These are phyloP conservation scores for Monoplex corrugatus DNA, from an alignment of 2,888 invertebrate genomes.

Conservation along the genomic window DNA sequence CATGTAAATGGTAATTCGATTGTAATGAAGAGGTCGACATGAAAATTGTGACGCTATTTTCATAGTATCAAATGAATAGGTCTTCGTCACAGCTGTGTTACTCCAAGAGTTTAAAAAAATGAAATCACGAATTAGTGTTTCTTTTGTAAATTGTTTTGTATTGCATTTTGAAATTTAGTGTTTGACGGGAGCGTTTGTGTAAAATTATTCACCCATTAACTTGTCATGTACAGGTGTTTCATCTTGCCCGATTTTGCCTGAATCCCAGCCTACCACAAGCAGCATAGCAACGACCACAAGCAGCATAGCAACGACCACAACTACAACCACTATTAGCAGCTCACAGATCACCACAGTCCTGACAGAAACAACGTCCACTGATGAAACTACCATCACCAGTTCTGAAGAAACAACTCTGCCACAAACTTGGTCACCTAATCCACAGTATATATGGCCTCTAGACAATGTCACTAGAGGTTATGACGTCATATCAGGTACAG, in stretches of 20 bases:
- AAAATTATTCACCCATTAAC: too few relatives aligned
- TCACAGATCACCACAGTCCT: background rate
- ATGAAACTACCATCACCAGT: background rate
- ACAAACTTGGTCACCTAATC: background rate
- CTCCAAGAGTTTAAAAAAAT: too few relatives aligned
- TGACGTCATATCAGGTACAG: slow-evolving; percentile 9
- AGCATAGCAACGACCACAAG: background rate
- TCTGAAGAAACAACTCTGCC: background rate
- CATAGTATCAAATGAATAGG: too few relatives aligned
- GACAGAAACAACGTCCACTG: too few relatives aligned
- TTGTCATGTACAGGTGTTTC: slow-evolving; percentile 6
- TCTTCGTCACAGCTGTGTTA: too few relatives aligned
- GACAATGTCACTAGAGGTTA: slow-evolving; percentile 27
- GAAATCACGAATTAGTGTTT: too few relatives aligned
- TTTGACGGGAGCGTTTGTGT: too few relatives aligned
- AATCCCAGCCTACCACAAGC: background rate
- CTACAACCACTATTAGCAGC: background rate
- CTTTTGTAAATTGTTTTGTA: too few relatives aligned
- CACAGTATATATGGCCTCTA: slow-evolving; percentile 2
- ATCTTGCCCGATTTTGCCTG: background rate
- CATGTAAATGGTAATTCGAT: too few relatives aligned
- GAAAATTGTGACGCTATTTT: too few relatives aligned
- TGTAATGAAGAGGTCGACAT: too few relatives aligned
- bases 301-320: background rate
- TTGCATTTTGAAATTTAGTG: too few relatives aligned